Conservation (phyloP, 2,888 invertebrate species). For the Anthoptus insignis region DNA sequence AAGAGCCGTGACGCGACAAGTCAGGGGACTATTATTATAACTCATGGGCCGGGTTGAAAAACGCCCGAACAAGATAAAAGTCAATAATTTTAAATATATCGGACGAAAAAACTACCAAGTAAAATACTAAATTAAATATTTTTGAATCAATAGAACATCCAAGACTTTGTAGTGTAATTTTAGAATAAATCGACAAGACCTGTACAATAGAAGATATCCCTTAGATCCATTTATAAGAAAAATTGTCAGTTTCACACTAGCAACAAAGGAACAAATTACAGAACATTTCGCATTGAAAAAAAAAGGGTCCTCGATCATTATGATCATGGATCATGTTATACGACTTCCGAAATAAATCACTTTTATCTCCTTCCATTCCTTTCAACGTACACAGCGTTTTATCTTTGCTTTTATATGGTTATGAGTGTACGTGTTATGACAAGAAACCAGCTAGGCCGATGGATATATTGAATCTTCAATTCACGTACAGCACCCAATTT, state of each 20-base stretch:
- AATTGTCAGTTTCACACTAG: background rate
- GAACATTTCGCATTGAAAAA: background rate
- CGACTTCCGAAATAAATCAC: constrained; percentile 22
- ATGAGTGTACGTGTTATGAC: constrained; percentile 31
- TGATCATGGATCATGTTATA: constrained; percentile 18
- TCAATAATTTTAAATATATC: too few relatives aligned
- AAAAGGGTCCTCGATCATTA: constrained; percentile 4
- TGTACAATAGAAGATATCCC: background rate
- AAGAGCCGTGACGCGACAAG: too few relatives aligned
- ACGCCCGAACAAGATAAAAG: too few relatives aligned
- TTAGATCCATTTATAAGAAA: background rate
- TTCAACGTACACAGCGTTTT: constrained; percentile 23
- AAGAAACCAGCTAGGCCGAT: constrained; percentile 13
- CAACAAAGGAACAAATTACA: background rate
- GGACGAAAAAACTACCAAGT: too few relatives aligned
- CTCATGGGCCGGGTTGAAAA: too few relatives aligned
- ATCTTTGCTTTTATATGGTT: constrained; percentile 34
- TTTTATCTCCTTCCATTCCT: constrained; percentile 23
- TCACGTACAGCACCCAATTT: constrained; percentile 18
- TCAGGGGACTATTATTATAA: too few relatives aligned
- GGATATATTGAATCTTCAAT: constrained; percentile 28
- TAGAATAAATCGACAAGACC: background rate
- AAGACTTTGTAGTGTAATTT: too few relatives aligned
- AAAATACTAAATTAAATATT: too few relatives aligned
- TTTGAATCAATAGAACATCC: too few relatives aligned